phyloP scores from a whole-genome alignment of 1,140 invertebrate species.

The Subanguina moxae region DNA sequence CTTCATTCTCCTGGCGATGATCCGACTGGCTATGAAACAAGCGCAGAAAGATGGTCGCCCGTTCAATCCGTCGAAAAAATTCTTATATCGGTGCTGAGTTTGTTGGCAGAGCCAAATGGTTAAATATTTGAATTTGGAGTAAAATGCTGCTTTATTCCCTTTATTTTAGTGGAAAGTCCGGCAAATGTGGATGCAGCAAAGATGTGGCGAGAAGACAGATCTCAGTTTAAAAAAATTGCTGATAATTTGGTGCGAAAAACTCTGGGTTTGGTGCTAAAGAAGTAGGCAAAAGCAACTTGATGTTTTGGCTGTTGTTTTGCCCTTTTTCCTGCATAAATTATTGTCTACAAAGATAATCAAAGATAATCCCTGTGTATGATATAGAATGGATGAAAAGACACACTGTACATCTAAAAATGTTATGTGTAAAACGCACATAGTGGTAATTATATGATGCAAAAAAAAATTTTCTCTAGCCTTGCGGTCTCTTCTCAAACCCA shows the following conservation, averaged over 20 bases:
- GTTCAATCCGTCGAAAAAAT: constrained; percentile 99
- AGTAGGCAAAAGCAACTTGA: background rate
- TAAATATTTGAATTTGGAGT: no score
- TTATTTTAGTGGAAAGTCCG: constrained; percentile 91
- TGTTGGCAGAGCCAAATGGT: constrained; percentile 70
- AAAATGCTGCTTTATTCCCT: no score
- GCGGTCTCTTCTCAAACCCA: no score
- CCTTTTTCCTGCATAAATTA: background rate
- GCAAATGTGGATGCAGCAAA: constrained; percentile 99
- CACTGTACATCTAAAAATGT: no score
- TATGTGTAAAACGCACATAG: no score
- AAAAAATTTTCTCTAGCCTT: no score
- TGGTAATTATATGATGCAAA: no score
- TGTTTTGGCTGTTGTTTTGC: background rate
- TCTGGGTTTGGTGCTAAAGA: constrained; percentile 62
- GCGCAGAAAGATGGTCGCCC: constrained; percentile 93
- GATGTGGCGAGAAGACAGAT: constrained; percentile 93
- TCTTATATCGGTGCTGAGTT: constrained; percentile 91
- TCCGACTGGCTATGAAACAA: constrained; percentile 97
- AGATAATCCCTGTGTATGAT: no score
- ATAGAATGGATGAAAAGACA: no score
- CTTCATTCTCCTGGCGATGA: constrained; percentile 69
- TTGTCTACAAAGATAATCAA: no score
- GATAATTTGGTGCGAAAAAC: constrained; percentile 86
- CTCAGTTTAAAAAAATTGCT: constrained; percentile 88